Conservation (phyloP, 2,797 vertebrate species). For the Meriones psammophilus region DNA sequence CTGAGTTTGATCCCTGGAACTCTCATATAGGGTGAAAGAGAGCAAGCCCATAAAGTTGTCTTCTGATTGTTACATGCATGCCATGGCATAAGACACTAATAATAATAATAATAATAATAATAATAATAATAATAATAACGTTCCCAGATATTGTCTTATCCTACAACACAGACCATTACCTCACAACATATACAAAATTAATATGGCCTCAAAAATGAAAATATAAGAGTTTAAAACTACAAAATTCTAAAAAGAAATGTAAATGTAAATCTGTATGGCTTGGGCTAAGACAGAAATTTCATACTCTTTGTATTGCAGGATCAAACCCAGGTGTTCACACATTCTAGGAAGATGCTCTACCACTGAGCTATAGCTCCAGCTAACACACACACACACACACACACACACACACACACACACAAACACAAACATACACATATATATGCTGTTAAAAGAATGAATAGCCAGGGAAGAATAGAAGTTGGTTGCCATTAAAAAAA, state of each 20-base stretch:
- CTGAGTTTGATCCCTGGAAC: not conserved
- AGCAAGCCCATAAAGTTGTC: not conserved
- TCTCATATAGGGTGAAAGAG: not conserved
- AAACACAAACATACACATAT: not conserved
- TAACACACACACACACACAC: not conserved
- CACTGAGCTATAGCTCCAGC: not conserved
- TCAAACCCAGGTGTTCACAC: not conserved
- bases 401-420: not conserved
- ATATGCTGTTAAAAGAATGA: not conserved
- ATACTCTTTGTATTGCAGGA: not conserved
- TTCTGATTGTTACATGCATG: not conserved
- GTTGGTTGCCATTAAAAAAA: not conserved
- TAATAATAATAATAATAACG: not conserved
- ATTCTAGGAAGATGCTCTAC: not conserved
- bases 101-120: not conserved
- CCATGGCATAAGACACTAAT: not conserved
- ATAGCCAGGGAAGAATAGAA: constrained; percentile 45
- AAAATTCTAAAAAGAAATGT: constrained; percentile 59
- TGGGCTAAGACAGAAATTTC: constrained; percentile 35
- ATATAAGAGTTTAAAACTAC: constrained; percentile 4
- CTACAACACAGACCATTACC: not conserved
- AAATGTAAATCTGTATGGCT: constrained; percentile 20
- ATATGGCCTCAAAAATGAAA: constrained; percentile 41
- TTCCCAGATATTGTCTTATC: constrained; percentile 12
- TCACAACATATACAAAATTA: constrained; percentile 55